Evolutionary conservation across 1,140 invertebrate species (phyloP).

Genomic region (Psilanteris sp.): DNA sequence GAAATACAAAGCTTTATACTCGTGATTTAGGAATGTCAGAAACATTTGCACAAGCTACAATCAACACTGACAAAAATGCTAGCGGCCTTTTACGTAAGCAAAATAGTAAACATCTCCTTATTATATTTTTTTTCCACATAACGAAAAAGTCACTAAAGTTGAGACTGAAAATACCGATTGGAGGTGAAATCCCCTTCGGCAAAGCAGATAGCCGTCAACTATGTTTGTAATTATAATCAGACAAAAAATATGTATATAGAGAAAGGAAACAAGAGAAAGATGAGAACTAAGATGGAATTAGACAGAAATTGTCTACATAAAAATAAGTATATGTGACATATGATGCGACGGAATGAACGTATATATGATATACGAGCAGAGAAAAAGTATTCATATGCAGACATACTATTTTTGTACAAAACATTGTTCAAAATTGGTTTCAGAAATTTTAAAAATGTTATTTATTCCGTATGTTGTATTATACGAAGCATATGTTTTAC

Average conservation of each 20-base stretch:
- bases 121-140: conserved; percentile 32
- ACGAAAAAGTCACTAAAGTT: conserved; percentile 43
- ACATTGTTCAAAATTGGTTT: too few species aligned
- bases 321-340: conserved; percentile 23
- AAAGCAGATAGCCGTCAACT: conserved; percentile 23
- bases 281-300: conserved; percentile 35
- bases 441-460: too few species aligned
- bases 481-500: too few species aligned
- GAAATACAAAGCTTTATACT: too few species aligned
- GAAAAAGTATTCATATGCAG: conserved; percentile 15
- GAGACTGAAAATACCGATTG: conserved; percentile 49
- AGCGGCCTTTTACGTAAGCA: conserved; percentile 15
- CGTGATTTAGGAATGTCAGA: too few species aligned
- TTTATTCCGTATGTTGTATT: too few species aligned
- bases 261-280: conserved; percentile 25
- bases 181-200: conserved; percentile 40
- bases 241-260: conserved; percentile 9
- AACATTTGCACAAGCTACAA: too few species aligned
- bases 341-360: conserved; percentile 14
- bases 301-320: conserved; percentile 29
- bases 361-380: conserved; percentile 10
- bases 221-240: conserved; percentile 59
- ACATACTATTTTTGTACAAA: conserved; percentile 12
- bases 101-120: conserved; percentile 34
- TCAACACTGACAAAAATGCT: conserved; percentile 5